Evolutionary conservation across 30 jellyfish, hydroid and myxozoan species (phyloP).

Genomic region (Aurelia coerulea): DNA sequence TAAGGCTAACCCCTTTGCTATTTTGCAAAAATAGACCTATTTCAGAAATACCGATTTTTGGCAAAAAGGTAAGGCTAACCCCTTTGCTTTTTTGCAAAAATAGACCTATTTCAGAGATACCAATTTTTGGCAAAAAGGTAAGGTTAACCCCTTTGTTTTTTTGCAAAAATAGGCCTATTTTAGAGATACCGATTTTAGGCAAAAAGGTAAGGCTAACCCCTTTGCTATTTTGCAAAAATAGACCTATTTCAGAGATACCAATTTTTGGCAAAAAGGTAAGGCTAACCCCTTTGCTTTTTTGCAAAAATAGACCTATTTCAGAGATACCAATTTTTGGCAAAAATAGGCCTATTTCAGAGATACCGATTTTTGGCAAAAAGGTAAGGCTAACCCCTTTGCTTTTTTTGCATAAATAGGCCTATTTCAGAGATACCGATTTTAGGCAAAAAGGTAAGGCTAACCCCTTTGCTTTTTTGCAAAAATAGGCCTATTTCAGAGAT

Average conservation of each 20-base stretch:
- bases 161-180: background rate
- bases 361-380: background rate
- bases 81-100: background rate
- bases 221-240: background rate
- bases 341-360: background rate
- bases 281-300: background rate
- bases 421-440: background rate
- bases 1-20: background rate
- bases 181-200: background rate
- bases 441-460: background rate
- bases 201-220: too few species aligned
- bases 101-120: background rate
- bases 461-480: background rate
- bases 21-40: background rate
- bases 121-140: background rate
- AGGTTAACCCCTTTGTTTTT: background rate
- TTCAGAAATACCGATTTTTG: background rate
- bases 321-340: background rate
- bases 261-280: background rate
- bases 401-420: background rate
- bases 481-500: background rate
- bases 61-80: too few species aligned
- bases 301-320: background rate
- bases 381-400: background rate
- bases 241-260: background rate